Percentiles rank a stretch among this genome's conserved stretches.
These are phyloP conservation scores for Nicator chloris DNA, from an alignment of 2,113 vertebrate species.

Conservation along the genomic window DNA sequence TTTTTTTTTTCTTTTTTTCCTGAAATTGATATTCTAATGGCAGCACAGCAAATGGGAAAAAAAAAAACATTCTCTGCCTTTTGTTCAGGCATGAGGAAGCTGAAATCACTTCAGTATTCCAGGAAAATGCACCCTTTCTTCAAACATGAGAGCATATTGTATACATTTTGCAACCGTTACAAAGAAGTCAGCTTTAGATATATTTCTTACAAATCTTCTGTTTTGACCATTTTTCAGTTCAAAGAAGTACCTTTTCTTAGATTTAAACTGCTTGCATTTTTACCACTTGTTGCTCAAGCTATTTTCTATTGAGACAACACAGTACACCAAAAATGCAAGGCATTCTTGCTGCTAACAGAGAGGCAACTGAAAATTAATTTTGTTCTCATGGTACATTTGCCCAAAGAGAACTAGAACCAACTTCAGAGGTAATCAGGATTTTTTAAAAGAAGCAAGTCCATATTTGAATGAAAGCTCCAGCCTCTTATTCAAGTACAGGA, in stretches of 20 bases:
- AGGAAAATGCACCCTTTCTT: neutral
- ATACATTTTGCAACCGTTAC: neutral
- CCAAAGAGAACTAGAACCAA: neutral
- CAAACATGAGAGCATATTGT: neutral
- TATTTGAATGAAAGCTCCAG: neutral
- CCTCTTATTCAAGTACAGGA: neutral
- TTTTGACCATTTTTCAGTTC: neutral
- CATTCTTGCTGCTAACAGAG: neutral
- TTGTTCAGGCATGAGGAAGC: neutral
- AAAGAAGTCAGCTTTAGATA: neutral
- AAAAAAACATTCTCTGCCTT: neutral
- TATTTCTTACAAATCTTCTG: neutral
- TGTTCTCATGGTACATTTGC: neutral
- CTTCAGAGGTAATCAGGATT: neutral
- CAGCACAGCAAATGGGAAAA: neutral
- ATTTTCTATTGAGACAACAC: neutral
- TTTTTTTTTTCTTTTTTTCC: neutral
- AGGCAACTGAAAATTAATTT: neutral
- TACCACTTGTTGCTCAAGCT: neutral
- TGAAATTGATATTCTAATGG: neutral
- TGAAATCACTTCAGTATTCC: neutral
- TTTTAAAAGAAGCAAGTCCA: neutral
- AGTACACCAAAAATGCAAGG: neutral
- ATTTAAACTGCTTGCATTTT: neutral
- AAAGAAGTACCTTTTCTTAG: neutral